Conservation (phyloP, 1,140 invertebrate genomes). For the Diabrotica undecimpunctata region DNA sequence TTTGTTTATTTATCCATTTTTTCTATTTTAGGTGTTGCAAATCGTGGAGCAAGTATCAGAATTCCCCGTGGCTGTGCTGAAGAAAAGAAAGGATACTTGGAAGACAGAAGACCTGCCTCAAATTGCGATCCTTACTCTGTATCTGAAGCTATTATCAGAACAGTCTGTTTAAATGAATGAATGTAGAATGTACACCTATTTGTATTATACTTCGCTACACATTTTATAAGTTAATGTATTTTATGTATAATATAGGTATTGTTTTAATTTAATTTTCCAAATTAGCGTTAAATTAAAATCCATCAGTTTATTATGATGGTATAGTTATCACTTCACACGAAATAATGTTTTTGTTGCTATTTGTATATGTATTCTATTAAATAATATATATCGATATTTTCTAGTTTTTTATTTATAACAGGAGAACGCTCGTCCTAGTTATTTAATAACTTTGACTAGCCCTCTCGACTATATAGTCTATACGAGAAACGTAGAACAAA, state of each 20-base stretch:
- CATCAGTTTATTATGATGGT: too few relatives aligned
- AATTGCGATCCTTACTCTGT: slow-evolving; percentile 85
- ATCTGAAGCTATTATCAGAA: slow-evolving; percentile 62
- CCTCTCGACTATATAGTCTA: too few relatives aligned
- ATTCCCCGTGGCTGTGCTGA: slow-evolving; percentile 81
- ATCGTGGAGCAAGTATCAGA: slow-evolving; percentile 74
- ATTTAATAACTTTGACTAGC: too few relatives aligned
- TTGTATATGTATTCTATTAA: too few relatives aligned
- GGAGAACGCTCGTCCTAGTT: too few relatives aligned
- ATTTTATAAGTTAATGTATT: neutral
- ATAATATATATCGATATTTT: too few relatives aligned
- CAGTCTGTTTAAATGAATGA: slow-evolving; percentile 63
- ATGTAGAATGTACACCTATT: slow-evolving; percentile 7
- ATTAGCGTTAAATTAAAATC: too few relatives aligned
- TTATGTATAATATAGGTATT: neutral
- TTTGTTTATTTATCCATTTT: slow-evolving; percentile 21
- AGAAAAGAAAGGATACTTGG: slow-evolving; percentile 86
- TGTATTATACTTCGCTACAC: slow-evolving; percentile 3
- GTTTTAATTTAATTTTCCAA: too few relatives aligned
- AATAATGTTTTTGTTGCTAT: too few relatives aligned
- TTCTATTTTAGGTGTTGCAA: slow-evolving; percentile 65
- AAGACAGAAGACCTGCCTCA: slow-evolving; percentile 89
- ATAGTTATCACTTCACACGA: too few relatives aligned
- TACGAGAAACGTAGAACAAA: too few relatives aligned
- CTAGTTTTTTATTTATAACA: too few relatives aligned